A percentile compares a stretch with the other conserved stretches of the same genome.
phyloP scores from a whole-genome alignment of 2,113 vertebrate genomes.

The Urocynchramus pylzowi region DNA sequence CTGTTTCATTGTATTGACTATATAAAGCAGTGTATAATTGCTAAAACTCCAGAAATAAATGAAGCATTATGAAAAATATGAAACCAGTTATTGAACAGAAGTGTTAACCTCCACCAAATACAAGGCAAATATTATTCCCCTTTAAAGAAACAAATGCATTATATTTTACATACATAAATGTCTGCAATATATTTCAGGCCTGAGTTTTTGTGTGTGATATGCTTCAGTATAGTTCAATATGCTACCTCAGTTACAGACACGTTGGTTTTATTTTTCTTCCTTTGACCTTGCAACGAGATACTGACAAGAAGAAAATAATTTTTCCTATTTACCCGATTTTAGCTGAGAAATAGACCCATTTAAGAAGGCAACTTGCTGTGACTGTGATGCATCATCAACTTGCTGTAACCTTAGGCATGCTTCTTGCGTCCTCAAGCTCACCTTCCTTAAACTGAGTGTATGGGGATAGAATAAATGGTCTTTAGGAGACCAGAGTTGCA shows the following conservation, averaged over 20 bases:
- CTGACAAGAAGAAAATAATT: neutral
- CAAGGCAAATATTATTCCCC: neutral
- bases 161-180: neutral
- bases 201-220: neutral
- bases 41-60: neutral
- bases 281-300: neutral
- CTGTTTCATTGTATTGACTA: neutral
- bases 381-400: neutral
- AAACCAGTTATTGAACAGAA: neutral
- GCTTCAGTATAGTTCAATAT: neutral
- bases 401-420: neutral
- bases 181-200: neutral
- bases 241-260: neutral
- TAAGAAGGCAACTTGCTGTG: neutral
- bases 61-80: neutral
- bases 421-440: neutral
- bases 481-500: neutral
- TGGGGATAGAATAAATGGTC: neutral
- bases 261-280: neutral
- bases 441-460: neutral
- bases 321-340: neutral
- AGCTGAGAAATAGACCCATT: neutral
- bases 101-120: neutral
- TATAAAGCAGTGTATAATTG: neutral
- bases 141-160: neutral